phyloP scores from a whole-genome alignment of 2,888 invertebrate genomes.

The Norana najaformis region DNA sequence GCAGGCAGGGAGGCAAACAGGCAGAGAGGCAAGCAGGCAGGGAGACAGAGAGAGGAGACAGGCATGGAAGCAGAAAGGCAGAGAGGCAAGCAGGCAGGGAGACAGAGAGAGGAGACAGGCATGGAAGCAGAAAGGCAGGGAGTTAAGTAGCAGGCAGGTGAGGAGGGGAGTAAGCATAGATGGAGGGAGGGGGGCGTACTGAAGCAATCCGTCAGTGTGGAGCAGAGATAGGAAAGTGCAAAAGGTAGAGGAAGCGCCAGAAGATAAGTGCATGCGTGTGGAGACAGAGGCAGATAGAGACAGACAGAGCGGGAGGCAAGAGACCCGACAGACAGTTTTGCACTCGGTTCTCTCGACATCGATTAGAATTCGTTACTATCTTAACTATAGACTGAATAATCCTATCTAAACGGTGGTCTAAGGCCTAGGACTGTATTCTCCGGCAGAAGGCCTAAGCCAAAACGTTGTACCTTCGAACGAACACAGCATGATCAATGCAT shows the following conservation, averaged over 20 bases:
- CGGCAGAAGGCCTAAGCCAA: not conserved
- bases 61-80: not conserved
- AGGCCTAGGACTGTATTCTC: not conserved
- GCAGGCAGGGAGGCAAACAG: no score
- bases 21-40: not conserved
- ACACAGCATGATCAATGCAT: no score
- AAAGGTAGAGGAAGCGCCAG: not conserved
- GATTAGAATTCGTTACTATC: not conserved
- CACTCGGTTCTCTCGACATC: not conserved
- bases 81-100: not conserved
- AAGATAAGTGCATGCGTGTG: not conserved
- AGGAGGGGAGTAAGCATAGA: not conserved
- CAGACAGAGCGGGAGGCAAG: not conserved
- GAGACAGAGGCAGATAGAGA: no score
- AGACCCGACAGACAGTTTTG: not conserved
- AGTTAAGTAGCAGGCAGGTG: not conserved
- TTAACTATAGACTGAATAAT: not conserved
- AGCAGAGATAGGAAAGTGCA: not conserved
- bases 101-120: not conserved
- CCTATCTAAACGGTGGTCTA: not conserved
- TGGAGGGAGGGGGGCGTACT: not conserved
- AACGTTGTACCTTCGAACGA: not conserved
- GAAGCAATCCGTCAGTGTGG: not conserved
- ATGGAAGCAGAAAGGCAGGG: not conserved
- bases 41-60: not conserved